phyloP scores from a whole-genome alignment of 2,797 vertebrate genomes.

The Neoniphon sammara region DNA sequence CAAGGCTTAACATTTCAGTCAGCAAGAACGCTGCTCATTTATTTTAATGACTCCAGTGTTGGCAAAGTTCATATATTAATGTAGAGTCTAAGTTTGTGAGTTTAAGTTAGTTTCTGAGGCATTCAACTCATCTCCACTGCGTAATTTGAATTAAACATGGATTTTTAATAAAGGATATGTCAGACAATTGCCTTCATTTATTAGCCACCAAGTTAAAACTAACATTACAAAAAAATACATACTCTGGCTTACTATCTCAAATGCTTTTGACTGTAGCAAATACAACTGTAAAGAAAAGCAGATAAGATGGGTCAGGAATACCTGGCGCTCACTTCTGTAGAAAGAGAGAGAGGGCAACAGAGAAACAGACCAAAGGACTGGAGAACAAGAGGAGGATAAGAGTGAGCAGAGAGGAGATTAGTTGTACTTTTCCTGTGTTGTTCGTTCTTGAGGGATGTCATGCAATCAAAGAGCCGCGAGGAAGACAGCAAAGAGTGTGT shows the following conservation, averaged over 20 bases:
- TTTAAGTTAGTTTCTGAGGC: neutral
- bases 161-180: neutral
- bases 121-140: neutral
- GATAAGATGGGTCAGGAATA: conserved; percentile 16
- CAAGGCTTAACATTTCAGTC: neutral
- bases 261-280: neutral
- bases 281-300: neutral
- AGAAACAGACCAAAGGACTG: conserved; percentile 13
- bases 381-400: conserved; percentile 23
- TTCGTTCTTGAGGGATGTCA: conserved; percentile 27
- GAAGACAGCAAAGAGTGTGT: conserved; percentile 25
- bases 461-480: conserved; percentile 45
- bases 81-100: neutral
- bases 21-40: neutral
- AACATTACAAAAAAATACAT: neutral
- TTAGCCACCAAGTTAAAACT: too few relatives aligned
- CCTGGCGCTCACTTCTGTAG: conserved; percentile 15
- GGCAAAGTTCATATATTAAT: neutral
- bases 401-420: conserved; percentile 35
- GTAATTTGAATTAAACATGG: neutral
- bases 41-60: neutral
- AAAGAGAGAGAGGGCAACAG: conserved; percentile 28
- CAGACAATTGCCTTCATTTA: too few relatives aligned
- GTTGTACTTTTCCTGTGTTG: neutral
- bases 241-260: neutral